Evolutionary conservation across 2,113 vertebrate genomes (phyloP), one percentile per base, ranked within the genome.

Genomic region (Anoura caudifer): DNA sequence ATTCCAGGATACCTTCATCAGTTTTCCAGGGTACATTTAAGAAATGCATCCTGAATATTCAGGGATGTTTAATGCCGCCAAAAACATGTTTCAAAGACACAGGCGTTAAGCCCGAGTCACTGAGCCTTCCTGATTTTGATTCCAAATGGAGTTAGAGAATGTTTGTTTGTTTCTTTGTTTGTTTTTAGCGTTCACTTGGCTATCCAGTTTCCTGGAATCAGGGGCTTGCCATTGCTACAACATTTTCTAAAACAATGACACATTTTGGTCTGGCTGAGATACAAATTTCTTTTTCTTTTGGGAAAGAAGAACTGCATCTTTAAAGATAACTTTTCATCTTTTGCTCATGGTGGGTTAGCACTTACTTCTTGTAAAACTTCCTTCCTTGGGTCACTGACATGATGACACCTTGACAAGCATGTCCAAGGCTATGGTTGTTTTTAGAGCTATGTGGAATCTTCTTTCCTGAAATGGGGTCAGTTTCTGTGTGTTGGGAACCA

Each of bases 201-300:
- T 41, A 4, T 69, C 72, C 50, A 7, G 47, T 33, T 80, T 93
- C 82, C 41, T 36, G 45, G 24, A 95, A 54, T 81, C 41, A 65
- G 65, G 12, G 24, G 36, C 3, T 41, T 31, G 26, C 36, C 45
- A 43, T 13, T n/a, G 15, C 10, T 33, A 22, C 26, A 65, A 43
- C 15, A 54, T 95, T 95, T 97, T 90, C 90, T 90, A 75, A 75
- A 94, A 26, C 22, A 75, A 38, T 82, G 63, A 63, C 2, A 41
- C 9, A 31, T 52, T 54, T 67, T 77, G 13, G 9, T 28, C 22
- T 81, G 75, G 22, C 26, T 61, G 28, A 81, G 9, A 59, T n/a
- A 70, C 17, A 38, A 19, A 73, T 69, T 52, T 79, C 4, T 91
- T 11, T 81, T 94, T 50, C 45, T 15, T 3, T 67, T 89, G 85